Percentiles rank a stretch among this genome's conserved stretches.
Conservation (phyloP, 1,140 invertebrate species). For the Lanistes nyassanus region DNA sequence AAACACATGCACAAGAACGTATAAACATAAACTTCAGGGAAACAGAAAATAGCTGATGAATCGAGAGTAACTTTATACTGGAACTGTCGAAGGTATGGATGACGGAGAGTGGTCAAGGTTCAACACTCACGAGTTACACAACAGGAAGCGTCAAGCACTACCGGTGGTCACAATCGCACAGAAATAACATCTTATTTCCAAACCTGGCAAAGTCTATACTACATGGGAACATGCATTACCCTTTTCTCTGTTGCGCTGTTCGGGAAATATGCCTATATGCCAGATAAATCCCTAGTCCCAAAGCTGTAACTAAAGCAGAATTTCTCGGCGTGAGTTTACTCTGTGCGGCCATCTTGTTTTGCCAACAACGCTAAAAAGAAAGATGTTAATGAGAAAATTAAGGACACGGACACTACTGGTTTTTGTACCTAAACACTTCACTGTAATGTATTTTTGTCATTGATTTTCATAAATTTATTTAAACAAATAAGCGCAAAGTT, state of each 20-base stretch:
- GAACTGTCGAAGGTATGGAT: not conserved
- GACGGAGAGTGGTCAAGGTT: not conserved
- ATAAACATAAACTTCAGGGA: too few species aligned
- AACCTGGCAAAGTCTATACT: not conserved
- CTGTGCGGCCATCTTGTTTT: slow-evolving; percentile 51
- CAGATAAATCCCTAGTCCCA: slow-evolving; percentile 43
- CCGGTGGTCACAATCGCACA: not conserved
- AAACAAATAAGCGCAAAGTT: too few species aligned
- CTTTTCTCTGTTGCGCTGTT: slow-evolving; percentile 33
- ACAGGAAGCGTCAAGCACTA: too few species aligned
- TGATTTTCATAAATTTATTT: too few species aligned
- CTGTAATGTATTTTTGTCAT: too few species aligned
- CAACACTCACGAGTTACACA: not conserved
- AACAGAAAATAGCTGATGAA: too few species aligned
- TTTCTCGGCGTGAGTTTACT: slow-evolving; percentile 54
- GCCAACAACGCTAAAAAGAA: not conserved
- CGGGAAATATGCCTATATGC: slow-evolving; percentile 38
- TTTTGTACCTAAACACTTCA: not conserved
- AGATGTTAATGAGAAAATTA: not conserved
- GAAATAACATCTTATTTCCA: not conserved
- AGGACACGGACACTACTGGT: not conserved
- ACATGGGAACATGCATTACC: slow-evolving; percentile 22
- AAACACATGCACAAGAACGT: too few species aligned
- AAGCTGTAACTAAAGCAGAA: slow-evolving; percentile 48
- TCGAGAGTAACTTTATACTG: too few species aligned